Conservation (phyloP, 1,140 invertebrate genomes). For the Himalopsyche phryganea region DNA sequence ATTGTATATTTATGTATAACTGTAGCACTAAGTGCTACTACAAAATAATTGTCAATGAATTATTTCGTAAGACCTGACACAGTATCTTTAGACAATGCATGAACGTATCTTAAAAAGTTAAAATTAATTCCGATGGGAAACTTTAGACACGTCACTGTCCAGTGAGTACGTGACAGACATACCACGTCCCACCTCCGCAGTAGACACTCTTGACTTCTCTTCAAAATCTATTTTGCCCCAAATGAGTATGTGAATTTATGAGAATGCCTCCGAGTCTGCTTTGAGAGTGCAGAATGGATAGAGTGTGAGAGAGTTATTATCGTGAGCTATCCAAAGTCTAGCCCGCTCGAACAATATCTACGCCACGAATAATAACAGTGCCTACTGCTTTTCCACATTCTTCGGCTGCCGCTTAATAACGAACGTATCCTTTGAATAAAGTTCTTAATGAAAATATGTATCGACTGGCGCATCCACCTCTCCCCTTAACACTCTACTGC, state of each 20-base stretch:
- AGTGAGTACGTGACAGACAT: too few relatives aligned
- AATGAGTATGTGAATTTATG: slow-evolving; percentile 34
- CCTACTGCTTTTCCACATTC: slow-evolving; percentile 20
- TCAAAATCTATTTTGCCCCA: slow-evolving; percentile 34
- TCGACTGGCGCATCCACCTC: not conserved
- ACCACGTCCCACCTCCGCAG: slow-evolving; percentile 10
- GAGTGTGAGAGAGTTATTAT: slow-evolving; percentile 30
- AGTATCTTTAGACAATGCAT: too few relatives aligned
- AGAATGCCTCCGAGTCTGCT: slow-evolving; percentile 28
- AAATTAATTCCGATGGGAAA: too few relatives aligned
- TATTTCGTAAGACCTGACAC: too few relatives aligned
- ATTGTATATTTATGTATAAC: too few relatives aligned
- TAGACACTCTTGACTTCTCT: slow-evolving; percentile 35
- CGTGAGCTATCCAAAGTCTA: slow-evolving; percentile 30
- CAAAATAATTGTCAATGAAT: too few relatives aligned
- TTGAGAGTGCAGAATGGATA: slow-evolving; percentile 1
- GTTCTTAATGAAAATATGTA: slow-evolving; percentile 7
- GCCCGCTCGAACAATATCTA: slow-evolving; percentile 27
- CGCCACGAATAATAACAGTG: slow-evolving; percentile 18
- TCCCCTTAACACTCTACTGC: not conserved
- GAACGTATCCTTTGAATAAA: not conserved
- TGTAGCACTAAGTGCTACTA: too few relatives aligned
- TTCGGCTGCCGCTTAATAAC: slow-evolving; percentile 9
- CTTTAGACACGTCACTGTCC: too few relatives aligned
- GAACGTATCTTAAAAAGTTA: too few relatives aligned